Evolutionary conservation across 2,888 invertebrate genomes (phyloP), one percentile per base, ranked within the genome.

Genomic region (Drosophila differens): DNA sequence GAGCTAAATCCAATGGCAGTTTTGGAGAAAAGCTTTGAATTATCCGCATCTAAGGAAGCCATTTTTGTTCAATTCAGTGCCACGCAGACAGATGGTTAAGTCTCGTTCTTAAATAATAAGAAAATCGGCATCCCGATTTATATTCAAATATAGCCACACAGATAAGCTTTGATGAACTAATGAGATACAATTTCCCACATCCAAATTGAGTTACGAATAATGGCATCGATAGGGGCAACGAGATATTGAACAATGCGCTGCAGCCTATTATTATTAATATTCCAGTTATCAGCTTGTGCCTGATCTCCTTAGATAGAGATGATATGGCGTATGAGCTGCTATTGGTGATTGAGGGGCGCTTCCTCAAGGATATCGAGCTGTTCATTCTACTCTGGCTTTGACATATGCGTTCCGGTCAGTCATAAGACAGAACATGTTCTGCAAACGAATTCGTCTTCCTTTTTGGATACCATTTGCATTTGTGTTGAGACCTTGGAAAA

Each of bases 351-450:
- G 28, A 4, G 28, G 28, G 28, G 28, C 28, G 28, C 4, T 4
- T 28, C 28, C 28, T 28, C 4, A 28, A 0, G 28, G 28, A 28
- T 28, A 28, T 28, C 28, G 4, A 28, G 28, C 28, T 28, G 28
- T 28, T 28, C 4, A 28, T 4, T 28, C 28, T 28, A 28, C 28
- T 28, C 28, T 28, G 28, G 3, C 28, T 4, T 28, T 28, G 28
- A 28, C 28, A 28, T 28, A 28, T 4, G 67, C 82, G 7, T 39
- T 79, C 65, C 83, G n/a, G 88, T 74, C 33, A 88, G 61, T 14
- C 84, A 57, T 73, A 1, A 7, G n/a, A 6, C 4, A 12, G 25
- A 71, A 74, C 1, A 16, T 89, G 10, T 86, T 32, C 86, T 22
- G 62, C 6, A 58, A 16, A 14, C 53, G 66, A 16, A 35, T 37